phyloP scores from a whole-genome alignment of 2,888 invertebrate species.

The Eristalis arbustorum region DNA sequence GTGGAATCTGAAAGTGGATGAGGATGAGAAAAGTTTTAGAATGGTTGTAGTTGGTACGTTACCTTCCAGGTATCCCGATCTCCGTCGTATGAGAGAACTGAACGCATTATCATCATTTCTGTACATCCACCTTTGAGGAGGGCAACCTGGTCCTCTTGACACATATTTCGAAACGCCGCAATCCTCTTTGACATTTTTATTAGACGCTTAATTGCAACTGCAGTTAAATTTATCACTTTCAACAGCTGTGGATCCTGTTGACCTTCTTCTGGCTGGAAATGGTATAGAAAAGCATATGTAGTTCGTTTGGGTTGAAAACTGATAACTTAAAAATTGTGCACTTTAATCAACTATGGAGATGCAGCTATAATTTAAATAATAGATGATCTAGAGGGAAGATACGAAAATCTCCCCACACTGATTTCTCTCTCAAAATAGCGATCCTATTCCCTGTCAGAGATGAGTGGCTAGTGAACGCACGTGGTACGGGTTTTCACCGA shows the following conservation, averaged over 20 bases:
- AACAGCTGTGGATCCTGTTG: slow-evolving; percentile 86
- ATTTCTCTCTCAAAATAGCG: too few species aligned
- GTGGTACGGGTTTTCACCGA: too few species aligned
- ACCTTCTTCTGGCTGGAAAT: slow-evolving; percentile 76
- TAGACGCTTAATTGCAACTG: slow-evolving; percentile 92
- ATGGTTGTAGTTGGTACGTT: slow-evolving; percentile 38
- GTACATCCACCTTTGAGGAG: slow-evolving; percentile 90
- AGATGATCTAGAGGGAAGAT: too few species aligned
- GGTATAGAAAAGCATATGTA: not conserved
- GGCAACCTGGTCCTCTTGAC: slow-evolving; percentile 95
- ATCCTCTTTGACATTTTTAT: slow-evolving; percentile 93
- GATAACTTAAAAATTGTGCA: too few species aligned
- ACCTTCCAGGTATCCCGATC: slow-evolving; percentile 95
- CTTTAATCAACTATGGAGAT: too few species aligned
- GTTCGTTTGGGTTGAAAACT: not conserved
- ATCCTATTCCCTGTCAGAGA: too few species aligned
- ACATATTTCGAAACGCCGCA: slow-evolving; percentile 94
- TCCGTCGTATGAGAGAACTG: slow-evolving; percentile 93
- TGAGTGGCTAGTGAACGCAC: too few species aligned
- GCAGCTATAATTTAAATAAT: too few species aligned
- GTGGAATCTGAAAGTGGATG: slow-evolving; percentile 84
- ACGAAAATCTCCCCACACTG: too few species aligned
- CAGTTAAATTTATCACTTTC: slow-evolving; percentile 93
- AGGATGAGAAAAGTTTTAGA: not conserved
- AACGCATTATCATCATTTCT: slow-evolving; percentile 96